These are phyloP conservation scores for Sterrhoptilus dennistouni DNA, from an alignment of 2,113 vertebrate genomes.

Conservation along the genomic window DNA sequence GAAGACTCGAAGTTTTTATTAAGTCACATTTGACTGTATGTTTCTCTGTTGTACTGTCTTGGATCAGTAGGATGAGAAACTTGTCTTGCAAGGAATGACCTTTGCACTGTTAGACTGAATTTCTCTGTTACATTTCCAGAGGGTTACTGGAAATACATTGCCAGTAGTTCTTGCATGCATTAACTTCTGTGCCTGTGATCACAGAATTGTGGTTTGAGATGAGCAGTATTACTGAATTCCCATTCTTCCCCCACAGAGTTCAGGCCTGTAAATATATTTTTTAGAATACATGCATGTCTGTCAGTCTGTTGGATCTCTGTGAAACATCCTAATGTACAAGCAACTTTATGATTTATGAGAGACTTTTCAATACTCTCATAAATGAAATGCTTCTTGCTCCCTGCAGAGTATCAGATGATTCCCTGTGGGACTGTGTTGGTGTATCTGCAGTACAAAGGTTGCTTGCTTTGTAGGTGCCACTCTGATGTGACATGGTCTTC, in stretches of 20 bases:
- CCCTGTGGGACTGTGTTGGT: neutral
- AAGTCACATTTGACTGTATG: neutral
- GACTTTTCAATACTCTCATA: neutral
- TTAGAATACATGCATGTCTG: neutral
- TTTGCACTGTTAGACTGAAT: neutral
- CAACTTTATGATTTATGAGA: neutral
- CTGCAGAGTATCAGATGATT: neutral
- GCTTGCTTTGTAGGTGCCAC: neutral
- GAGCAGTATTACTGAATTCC: neutral
- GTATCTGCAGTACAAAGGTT: neutral
- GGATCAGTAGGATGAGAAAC: conserved; percentile 31
- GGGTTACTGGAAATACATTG: neutral
- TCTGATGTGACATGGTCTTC: neutral
- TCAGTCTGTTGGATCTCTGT: neutral
- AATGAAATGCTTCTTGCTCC: neutral
- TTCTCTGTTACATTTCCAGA: conserved; percentile 5
- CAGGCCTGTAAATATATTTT: neutral
- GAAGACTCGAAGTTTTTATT: conserved; percentile 38
- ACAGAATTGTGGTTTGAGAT: neutral
- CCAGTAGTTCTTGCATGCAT: neutral
- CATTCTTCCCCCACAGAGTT: neutral
- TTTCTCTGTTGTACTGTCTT: neutral
- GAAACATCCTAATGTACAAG: neutral
- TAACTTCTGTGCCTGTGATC: conserved; percentile 6
- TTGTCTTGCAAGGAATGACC: neutral